A percentile compares a stretch with the other conserved stretches of the same genome.
Conservation (phyloP, 92 coral and sea anemone species). For the Parazoanthus swiftii region DNA sequence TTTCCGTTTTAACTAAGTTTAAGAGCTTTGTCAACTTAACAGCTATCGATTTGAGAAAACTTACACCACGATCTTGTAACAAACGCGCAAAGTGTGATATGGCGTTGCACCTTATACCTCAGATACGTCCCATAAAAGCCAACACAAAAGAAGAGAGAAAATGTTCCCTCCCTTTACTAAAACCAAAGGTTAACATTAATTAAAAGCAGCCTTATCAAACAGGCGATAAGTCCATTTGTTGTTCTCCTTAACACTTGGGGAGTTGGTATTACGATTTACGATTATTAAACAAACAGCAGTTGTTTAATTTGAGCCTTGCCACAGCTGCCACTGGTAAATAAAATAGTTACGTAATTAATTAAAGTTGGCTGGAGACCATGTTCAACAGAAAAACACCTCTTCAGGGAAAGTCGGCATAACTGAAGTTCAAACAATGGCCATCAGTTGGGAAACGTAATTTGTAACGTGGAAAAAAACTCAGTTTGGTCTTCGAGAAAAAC, state of each 20-base stretch:
- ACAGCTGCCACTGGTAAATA: neutral
- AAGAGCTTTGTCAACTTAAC: slow-evolving; percentile 17
- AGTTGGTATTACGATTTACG: slow-evolving; percentile 8
- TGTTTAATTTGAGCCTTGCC: neutral
- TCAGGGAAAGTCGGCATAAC: neutral
- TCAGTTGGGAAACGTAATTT: neutral
- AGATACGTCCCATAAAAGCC: neutral
- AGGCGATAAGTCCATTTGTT: slow-evolving; percentile 9
- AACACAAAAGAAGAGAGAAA: neutral
- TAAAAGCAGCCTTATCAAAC: neutral
- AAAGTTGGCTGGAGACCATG: neutral
- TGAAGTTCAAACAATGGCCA: neutral
- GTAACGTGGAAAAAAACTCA: neutral
- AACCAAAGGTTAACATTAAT: neutral
- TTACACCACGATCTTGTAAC: neutral
- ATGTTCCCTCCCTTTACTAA: slow-evolving; percentile 6
- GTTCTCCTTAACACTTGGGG: neutral
- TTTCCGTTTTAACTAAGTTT: slow-evolving; percentile 9
- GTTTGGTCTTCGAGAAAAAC: neutral
- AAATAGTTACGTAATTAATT: neutral
- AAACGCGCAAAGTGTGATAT: too few species aligned
- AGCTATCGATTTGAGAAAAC: neutral
- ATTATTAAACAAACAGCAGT: slow-evolving; percentile 5
- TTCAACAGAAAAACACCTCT: neutral
- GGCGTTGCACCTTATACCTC: neutral